These are phyloP conservation scores for Cerastoderma edule DNA, from an alignment of 2,888 invertebrate genomes.

Conservation along the genomic window DNA sequence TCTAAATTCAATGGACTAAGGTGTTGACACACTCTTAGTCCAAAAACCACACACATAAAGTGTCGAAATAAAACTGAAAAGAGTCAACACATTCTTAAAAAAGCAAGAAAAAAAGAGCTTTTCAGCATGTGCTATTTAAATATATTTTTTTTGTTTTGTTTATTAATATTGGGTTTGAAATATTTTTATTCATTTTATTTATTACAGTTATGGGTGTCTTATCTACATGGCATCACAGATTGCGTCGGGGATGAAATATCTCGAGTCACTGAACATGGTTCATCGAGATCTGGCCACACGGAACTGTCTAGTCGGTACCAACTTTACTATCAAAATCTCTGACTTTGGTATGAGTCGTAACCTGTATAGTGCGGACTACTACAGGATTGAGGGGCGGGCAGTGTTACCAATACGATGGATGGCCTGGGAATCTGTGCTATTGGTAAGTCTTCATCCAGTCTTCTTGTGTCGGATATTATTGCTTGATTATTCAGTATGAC, in stretches of 20 bases:
- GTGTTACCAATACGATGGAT: slow-evolving; percentile 95
- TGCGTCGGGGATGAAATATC: slow-evolving; percentile 94
- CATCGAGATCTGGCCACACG: slow-evolving; percentile 94
- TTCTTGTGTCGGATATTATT: no score
- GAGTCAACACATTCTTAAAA: no score
- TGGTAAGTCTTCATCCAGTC: slow-evolving; percentile 80
- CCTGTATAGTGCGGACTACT: slow-evolving; percentile 88
- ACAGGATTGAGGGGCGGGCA: slow-evolving; percentile 91
- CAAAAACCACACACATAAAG: no score
- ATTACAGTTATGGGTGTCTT: slow-evolving; percentile 91
- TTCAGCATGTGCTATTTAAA: no score
- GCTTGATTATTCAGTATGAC: no score
- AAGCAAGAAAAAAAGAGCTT: no score
- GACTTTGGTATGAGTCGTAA: slow-evolving; percentile 84
- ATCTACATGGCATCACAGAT: slow-evolving; percentile 93
- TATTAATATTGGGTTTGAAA: no score
- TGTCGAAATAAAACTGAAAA: no score
- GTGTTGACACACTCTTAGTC: no score
- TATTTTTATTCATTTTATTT: background rate
- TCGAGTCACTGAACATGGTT: slow-evolving; percentile 94
- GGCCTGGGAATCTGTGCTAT: slow-evolving; percentile 93
- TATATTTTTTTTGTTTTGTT: no score
- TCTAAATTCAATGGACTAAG: no score
- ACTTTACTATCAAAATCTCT: slow-evolving; percentile 87
- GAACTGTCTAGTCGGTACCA: slow-evolving; percentile 93